Base-by-base conservation (phyloP, 2,888 invertebrate genomes). In the Synergus umbraculus region DNA sequence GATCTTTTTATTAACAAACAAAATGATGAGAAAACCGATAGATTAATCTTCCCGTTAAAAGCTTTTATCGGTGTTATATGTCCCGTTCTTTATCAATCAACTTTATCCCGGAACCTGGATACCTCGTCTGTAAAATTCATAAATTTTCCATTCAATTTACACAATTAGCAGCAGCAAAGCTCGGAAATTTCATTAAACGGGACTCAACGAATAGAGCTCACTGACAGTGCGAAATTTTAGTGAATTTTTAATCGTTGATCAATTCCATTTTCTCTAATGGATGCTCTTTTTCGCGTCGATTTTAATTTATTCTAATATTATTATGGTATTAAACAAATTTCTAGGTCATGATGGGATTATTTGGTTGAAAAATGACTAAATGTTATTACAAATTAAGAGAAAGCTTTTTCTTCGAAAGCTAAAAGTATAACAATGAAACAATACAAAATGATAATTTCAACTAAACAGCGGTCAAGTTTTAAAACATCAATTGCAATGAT, bases 181-280 rank as follows among this genome's bases (percentile, higher is more conserved):
- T 18, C n/a, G 18, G 9, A 58, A 58, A 58, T 58, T 58, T 58
- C 54, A 58, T 58, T 58, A 58, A 58, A 18, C 54, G 18, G 18
- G 54, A 58, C 2, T 18, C 18, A 9, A 2, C 9, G n/a, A 58
- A 18, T 58, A 18, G 18, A 58, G 18, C 54, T 18, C n/a, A 18
- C 54, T 18, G 54, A 18, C 54, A 58, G 54, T 58, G 18, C 2
- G 54, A 58, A 58, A 18, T 9, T 58, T 18, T 58, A 9, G 54
- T 58, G n/a, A 18, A 58, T 58, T 58, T 58, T 58, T 58, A 58
- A 58, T 58, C 18, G 54, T 58, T 58, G 54, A 58, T 58, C 54
- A 58, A 58, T 58, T 58, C 54, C 54, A 58, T 18, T 58, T 58
- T 9, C 15, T 58, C 18, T 58, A 58, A 58, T 8, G n/a, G 54